Conservation (phyloP, 2,888 invertebrate genomes). For the Himalopsyche tibetana region DNA sequence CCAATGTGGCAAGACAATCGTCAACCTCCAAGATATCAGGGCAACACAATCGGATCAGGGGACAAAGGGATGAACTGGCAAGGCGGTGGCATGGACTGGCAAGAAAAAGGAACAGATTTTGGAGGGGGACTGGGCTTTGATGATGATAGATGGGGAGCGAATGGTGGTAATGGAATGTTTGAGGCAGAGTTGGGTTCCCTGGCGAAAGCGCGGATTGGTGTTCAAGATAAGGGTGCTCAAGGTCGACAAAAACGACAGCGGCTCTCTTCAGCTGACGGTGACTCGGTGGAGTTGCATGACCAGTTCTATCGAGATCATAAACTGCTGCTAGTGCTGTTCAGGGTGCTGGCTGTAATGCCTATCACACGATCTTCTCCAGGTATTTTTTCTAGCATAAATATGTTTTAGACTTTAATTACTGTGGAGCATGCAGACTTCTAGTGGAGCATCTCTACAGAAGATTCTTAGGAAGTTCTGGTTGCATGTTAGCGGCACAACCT, state of each 20-base stretch:
- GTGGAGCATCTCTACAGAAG: too few species aligned
- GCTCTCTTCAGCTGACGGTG: slow-evolving; percentile 78
- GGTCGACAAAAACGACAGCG: slow-evolving; percentile 71
- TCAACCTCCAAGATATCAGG: background rate
- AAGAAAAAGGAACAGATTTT: background rate
- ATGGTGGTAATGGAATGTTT: background rate
- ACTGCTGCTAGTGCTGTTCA: slow-evolving; percentile 78
- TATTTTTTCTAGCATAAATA: slow-evolving; percentile 63
- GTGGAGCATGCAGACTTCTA: too few species aligned
- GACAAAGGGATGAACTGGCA: background rate
- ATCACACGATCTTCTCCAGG: slow-evolving; percentile 78
- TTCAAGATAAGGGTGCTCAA: slow-evolving; percentile 63
- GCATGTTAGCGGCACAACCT: too few species aligned
- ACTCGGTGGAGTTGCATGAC: slow-evolving; percentile 79
- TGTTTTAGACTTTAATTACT: too few species aligned
- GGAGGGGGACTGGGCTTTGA: background rate
- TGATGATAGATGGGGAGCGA: background rate
- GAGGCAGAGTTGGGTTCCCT: background rate
- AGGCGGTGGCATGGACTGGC: background rate
- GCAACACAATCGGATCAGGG: background rate
- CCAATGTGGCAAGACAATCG: slow-evolving; percentile 11
- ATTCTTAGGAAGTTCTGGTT: too few species aligned
- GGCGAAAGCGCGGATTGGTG: background rate
- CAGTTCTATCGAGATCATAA: slow-evolving; percentile 84
- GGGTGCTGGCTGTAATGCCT: slow-evolving; percentile 82